Base-by-base conservation (phyloP, 2,888 invertebrate species). In the Drosophila helvetica region DNA sequence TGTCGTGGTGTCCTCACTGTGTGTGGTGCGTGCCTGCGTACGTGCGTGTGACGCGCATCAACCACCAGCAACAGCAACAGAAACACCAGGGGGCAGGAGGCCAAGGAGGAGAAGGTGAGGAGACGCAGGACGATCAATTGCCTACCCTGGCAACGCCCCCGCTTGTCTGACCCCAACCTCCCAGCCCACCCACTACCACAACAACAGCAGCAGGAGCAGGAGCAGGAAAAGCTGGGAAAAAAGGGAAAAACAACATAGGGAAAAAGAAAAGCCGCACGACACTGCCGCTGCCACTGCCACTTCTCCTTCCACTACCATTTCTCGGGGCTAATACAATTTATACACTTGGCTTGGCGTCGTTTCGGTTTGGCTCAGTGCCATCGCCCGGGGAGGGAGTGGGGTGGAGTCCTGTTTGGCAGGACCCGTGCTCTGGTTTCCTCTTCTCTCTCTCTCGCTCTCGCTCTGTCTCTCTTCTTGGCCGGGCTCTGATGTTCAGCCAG, bases 261-360 rank as follows among this genome's bases (percentile, higher is more conserved):
- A 27, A 61, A 66, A 69, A 69, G 70, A 76, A 78, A 80, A 75
- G 75, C 76, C 74, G 72, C 81, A 79, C 84, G 81, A 83, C 83
- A 84, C 83, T 83, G 80, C 38, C 38, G 15, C 38, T 38, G 38
- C 38, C 38, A 15, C 38, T 38, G 38, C 38, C 38, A n/a, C 38
- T 38, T 6, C 38, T 15, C 15, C 33, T 38, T 15, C 38, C 38
- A 2, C 38, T 38, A 3, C 38, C 38, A 38, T 1, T n/a, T 38
- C 38, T 38, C 81, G 86, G 78, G 87, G 86, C 86, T 86, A 86
- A 86, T 86, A 86, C 86, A 85, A 88, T 88, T 88, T 87, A 88
- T 83, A 82, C 88, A 88, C 86, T 87, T 86, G 87, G 84, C 85
- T 86, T 77, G 84, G 79, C 83, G 82, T 83, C 82, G 75, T 77